Conservation (phyloP, 2,797 vertebrate species). For the Sebastolobus alascanus region DNA sequence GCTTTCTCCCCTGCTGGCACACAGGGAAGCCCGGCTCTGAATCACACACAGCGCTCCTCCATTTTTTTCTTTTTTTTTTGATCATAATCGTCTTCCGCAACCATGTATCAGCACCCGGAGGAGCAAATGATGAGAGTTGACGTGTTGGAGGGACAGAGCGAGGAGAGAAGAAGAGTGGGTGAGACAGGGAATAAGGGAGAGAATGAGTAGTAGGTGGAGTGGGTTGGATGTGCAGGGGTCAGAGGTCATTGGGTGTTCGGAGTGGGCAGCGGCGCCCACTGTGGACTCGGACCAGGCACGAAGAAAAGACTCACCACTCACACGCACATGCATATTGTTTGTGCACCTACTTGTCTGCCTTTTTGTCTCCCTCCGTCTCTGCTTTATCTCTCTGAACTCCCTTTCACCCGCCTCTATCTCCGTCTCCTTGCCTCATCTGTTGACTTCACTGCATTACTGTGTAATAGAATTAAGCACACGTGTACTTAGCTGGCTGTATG, state of each 20-base stretch:
- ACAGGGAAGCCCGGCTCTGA: constrained; percentile 56
- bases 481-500: constrained; percentile 31
- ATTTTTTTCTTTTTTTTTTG: background rate
- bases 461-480: constrained; percentile 68
- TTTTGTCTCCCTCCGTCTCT: constrained; percentile 1
- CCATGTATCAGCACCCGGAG: constrained; percentile 42
- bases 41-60: background rate
- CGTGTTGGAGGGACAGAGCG: constrained; percentile 13
- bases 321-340: background rate
- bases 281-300: constrained; percentile 6
- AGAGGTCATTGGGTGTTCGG: constrained; percentile 27
- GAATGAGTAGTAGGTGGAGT: constrained; percentile 11
- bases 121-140: constrained; percentile 47
- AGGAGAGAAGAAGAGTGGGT: constrained; percentile 30
- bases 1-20: constrained; percentile 36
- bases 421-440: constrained; percentile 46
- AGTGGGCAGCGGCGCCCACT: constrained; percentile 26
- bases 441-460: constrained; percentile 65
- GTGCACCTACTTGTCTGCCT: constrained; percentile 1
- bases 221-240: constrained; percentile 18
- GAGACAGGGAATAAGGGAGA: constrained; percentile 15
- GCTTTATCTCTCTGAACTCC: constrained; percentile 56
- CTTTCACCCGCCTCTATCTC: constrained; percentile 40
- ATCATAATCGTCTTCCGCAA: constrained; percentile 27
- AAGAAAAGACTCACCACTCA: background rate